These are phyloP conservation scores for Caradrina clavipalpis DNA, from an alignment of 2,888 invertebrate genomes.

Conservation along the genomic window DNA sequence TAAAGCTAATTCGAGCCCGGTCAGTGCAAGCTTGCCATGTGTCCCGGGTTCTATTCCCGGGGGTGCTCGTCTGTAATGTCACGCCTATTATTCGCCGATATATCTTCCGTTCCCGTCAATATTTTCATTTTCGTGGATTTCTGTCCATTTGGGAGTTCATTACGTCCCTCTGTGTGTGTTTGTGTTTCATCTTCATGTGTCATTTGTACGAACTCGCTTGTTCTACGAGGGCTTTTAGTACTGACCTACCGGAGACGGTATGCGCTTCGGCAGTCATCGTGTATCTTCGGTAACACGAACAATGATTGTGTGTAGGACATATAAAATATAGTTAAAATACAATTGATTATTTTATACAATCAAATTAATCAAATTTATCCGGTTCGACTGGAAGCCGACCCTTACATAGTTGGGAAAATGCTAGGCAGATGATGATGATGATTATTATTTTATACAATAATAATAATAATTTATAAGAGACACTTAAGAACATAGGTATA, in stretches of 20 bases:
- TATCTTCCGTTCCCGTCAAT: slow-evolving; percentile 86
- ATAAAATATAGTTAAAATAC: no score
- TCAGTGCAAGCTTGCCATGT: slow-evolving; percentile 82
- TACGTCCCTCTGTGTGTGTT: slow-evolving; percentile 66
- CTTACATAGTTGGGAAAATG: no score
- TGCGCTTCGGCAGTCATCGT: no score
- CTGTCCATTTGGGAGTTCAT: slow-evolving; percentile 82
- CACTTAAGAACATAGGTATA: no score
- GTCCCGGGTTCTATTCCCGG: slow-evolving; percentile 86
- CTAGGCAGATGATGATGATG: no score
- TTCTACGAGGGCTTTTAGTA: not conserved
- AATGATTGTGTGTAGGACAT: no score
- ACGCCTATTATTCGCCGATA: slow-evolving; percentile 89
- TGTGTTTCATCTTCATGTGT: slow-evolving; percentile 50
- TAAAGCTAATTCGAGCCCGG: slow-evolving; percentile 84
- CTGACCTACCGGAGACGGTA: not conserved
- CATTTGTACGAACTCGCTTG: slow-evolving; percentile 34
- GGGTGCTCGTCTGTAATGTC: slow-evolving; percentile 85
- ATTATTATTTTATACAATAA: no score
- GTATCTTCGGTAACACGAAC: no score
- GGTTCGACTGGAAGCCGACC: no score
- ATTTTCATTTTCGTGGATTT: slow-evolving; percentile 84
- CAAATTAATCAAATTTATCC: no score
- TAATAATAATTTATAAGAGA: no score
- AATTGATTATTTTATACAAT: no score